Percentiles rank a stretch among this genome's conserved stretches.
Evolutionary conservation across 2,888 invertebrate species (phyloP).

Genomic region (Fragum sueziense): DNA sequence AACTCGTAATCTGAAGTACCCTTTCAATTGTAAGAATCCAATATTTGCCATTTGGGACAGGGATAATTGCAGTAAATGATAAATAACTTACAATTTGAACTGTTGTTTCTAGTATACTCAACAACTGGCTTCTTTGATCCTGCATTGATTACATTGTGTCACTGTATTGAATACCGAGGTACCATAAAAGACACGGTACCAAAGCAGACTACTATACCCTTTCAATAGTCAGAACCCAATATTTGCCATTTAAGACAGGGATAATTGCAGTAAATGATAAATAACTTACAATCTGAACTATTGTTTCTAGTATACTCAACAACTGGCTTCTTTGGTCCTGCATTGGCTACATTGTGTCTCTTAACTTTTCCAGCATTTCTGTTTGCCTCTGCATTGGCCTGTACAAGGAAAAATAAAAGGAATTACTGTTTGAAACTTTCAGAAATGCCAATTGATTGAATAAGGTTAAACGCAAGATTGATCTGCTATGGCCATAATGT

Average conservation of each 20-base stretch:
- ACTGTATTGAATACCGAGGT: too few species aligned
- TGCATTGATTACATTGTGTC: slow-evolving; percentile 73
- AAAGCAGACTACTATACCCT: too few species aligned
- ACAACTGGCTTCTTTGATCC: slow-evolving; percentile 87
- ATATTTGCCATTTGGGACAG: background rate
- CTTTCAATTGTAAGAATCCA: too few species aligned
- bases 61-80: background rate
- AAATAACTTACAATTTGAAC: slow-evolving; percentile 45
- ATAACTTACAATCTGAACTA: slow-evolving; percentile 45
- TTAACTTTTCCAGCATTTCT: slow-evolving; percentile 76
- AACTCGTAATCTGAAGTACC: too few species aligned
- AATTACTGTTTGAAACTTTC: too few species aligned
- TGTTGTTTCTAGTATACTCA: slow-evolving; percentile 86
- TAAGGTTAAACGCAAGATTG: too few species aligned
- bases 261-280: background rate
- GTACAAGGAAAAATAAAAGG: slow-evolving; percentile 55
- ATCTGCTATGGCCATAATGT: too few species aligned
- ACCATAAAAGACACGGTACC: too few species aligned
- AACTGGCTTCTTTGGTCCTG: slow-evolving; percentile 86
- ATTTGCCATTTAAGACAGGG: background rate
- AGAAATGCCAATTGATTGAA: too few species aligned
- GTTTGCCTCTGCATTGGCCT: slow-evolving; percentile 83
- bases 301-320: slow-evolving; percentile 87
- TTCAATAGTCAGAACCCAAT: too few species aligned
- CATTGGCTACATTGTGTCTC: slow-evolving; percentile 73